Evolutionary conservation across 2,797 vertebrate genomes (phyloP).

Genomic region (Dromococcyx pavoninus): DNA sequence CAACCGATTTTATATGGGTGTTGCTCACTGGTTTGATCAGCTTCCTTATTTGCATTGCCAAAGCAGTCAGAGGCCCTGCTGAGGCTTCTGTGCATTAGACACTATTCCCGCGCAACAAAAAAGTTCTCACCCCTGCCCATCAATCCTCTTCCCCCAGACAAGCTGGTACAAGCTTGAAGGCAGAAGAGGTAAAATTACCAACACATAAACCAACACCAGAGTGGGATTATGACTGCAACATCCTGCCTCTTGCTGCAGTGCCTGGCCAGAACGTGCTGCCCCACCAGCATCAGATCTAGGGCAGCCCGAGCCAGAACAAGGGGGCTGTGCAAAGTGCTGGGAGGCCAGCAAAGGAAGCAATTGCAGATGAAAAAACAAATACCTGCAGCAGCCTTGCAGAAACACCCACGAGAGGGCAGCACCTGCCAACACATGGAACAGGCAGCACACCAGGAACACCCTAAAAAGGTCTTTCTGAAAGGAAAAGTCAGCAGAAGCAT

Average conservation of each 20-base stretch:
- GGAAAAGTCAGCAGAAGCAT: fast-evolving
- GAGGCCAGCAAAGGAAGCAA: neutral
- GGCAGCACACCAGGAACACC: fast-evolving
- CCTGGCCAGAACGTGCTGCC: neutral
- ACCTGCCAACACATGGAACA: fast-evolving
- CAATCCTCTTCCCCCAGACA: fast-evolving
- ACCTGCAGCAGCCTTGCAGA: neutral
- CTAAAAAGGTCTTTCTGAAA: neutral
- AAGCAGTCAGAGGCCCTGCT: neutral
- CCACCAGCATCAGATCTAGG: neutral
- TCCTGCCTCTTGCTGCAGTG: fast-evolving
- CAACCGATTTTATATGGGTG: neutral
- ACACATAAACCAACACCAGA: neutral
- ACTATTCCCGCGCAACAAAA: fast-evolving
- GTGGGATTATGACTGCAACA: neutral
- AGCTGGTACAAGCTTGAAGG: neutral
- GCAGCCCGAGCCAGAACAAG: neutral
- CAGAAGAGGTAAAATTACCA: neutral
- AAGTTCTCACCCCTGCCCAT: neutral
- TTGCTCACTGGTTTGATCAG: neutral
- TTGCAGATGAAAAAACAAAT: fast-evolving
- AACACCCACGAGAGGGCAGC: conserved; percentile 22
- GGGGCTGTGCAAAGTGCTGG: neutral
- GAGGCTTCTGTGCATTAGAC: neutral
- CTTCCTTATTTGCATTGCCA: neutral